These are phyloP conservation scores for Dicycla oo DNA, from an alignment of 2,888 invertebrate species.

Conservation along the genomic window DNA sequence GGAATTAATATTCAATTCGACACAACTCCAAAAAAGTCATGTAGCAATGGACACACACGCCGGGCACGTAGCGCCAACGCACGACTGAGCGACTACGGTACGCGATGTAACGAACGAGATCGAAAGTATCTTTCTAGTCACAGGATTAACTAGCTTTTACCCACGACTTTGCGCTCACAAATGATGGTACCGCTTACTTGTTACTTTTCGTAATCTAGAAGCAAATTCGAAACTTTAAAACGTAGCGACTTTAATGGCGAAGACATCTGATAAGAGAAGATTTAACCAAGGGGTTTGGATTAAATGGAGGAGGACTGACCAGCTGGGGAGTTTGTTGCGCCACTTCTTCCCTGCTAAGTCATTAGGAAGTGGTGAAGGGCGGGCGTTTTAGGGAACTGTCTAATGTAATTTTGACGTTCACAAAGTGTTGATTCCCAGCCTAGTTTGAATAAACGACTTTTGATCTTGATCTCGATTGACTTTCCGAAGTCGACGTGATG, in stretches of 20 bases:
- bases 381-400: no score
- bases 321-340: not conserved
- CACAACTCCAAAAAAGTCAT: constrained; percentile 29
- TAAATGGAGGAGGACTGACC: no score
- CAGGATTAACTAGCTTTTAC: constrained; percentile 29
- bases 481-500: no score
- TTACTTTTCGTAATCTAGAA: constrained; percentile 1
- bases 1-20: no score
- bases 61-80: constrained; percentile 35
- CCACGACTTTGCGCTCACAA: constrained; percentile 25
- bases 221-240: not conserved
- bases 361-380: not conserved
- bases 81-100: constrained; percentile 40
- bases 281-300: not conserved
- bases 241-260: not conserved
- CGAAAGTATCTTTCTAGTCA: constrained; percentile 69
- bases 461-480: no score
- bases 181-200: not conserved
- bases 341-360: not conserved
- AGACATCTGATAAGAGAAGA: not conserved
- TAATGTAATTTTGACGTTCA: no score
- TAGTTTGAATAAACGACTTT: no score
- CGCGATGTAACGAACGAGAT: constrained; percentile 68
- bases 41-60: constrained; percentile 45
- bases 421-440: no score